These are phyloP conservation scores for Clarias platycephalus DNA, from an alignment of 2,797 vertebrate species.

Conservation along the genomic window DNA sequence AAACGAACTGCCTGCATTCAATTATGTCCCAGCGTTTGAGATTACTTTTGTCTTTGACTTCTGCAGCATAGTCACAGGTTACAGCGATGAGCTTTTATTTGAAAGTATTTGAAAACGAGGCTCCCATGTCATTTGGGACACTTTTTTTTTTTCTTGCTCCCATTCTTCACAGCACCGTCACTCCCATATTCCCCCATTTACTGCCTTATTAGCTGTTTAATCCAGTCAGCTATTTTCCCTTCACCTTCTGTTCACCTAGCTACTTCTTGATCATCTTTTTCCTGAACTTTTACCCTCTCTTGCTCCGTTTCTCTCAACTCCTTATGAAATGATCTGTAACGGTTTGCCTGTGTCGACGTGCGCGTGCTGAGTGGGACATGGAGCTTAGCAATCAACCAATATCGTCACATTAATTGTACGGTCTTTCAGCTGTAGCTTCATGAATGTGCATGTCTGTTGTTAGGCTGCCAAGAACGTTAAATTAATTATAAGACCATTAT, in stretches of 20 bases:
- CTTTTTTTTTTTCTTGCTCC: background rate
- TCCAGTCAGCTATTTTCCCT: background rate
- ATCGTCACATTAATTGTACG: background rate
- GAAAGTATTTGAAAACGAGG: background rate
- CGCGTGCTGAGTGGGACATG: too few species aligned
- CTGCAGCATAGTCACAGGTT: background rate
- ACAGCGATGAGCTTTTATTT: background rate
- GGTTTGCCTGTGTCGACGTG: too few species aligned
- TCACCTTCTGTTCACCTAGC: background rate
- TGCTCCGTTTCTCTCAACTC: background rate
- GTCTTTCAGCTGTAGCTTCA: background rate
- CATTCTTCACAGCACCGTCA: background rate
- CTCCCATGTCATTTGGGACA: background rate
- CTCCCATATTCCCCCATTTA: background rate
- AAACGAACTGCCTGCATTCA: conserved; percentile 14
- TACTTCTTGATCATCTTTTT: background rate
- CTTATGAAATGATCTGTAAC: too few species aligned
- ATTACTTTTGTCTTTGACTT: background rate
- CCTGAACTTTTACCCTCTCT: background rate
- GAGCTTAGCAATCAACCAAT: background rate
- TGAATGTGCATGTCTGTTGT: background rate
- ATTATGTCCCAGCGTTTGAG: background rate
- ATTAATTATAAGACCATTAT: background rate
- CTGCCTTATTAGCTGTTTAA: background rate
- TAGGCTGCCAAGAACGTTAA: background rate